Conservation (phyloP, 2,113 vertebrate genomes). For the Himantopus leucocephalus region DNA sequence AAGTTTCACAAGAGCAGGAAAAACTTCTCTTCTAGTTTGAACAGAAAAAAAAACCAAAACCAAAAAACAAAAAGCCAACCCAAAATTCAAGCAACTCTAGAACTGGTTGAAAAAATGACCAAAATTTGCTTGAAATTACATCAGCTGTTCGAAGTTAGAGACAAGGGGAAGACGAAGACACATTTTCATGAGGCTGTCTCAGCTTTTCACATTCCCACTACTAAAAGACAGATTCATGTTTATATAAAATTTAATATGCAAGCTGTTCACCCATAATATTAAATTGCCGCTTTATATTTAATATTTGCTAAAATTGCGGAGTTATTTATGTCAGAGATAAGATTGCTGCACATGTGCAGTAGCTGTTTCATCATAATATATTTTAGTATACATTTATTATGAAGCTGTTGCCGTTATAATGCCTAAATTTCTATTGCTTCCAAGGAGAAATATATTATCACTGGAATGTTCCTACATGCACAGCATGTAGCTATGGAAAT, state of each 20-base stretch:
- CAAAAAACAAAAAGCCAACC: not conserved
- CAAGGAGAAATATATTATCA: not conserved
- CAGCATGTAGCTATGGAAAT: constrained; percentile 23
- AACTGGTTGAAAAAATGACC: not conserved
- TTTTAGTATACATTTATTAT: constrained; percentile 1
- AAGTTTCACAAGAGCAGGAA: not conserved
- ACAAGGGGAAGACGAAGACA: not conserved
- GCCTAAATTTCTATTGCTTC: not conserved
- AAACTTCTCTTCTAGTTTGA: not conserved
- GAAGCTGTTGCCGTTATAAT: not conserved
- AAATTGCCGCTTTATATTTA: constrained; percentile 12
- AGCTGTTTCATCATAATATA: not conserved
- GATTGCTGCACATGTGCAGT: not conserved
- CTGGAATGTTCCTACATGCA: not conserved
- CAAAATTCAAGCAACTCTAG: not conserved
- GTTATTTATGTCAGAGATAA: constrained; percentile 14
- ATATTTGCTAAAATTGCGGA: constrained; percentile 32
- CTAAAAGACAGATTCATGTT: constrained; percentile 28
- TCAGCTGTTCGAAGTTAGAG: not conserved
- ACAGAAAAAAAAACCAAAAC: not conserved
- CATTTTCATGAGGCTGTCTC: not conserved
- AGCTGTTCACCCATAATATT: constrained; percentile 32
- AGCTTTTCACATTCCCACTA: not conserved
- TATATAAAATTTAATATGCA: constrained; percentile 44
- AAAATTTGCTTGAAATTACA: not conserved